Conservation (phyloP, 2,797 vertebrate species). For the Acanthiza pusilla region DNA sequence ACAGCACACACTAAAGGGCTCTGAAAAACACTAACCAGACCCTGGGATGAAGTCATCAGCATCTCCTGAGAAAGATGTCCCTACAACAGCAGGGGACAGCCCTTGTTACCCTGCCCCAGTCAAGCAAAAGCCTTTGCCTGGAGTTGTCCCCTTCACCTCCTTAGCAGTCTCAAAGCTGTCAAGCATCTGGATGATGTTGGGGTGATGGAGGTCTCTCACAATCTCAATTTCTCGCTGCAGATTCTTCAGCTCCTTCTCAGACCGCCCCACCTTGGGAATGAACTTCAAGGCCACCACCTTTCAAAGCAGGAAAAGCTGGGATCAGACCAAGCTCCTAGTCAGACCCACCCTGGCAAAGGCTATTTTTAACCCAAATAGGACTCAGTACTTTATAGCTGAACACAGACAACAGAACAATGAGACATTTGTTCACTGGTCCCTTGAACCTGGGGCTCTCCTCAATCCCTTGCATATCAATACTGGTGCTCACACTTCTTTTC, state of each 20-base stretch:
- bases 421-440: neutral
- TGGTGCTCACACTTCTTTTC: neutral
- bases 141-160: constrained; percentile 75
- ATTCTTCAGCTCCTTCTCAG: constrained; percentile 90
- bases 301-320: neutral
- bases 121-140: neutral
- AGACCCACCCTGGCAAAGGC: neutral
- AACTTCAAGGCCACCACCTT: constrained; percentile 97
- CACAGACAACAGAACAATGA: neutral
- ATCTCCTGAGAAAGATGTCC: neutral
- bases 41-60: neutral
- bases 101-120: neutral
- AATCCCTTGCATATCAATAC: neutral
- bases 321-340: neutral
- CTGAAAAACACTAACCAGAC: neutral
- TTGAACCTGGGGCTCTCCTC: neutral
- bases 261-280: constrained; percentile 90
- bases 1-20: neutral
- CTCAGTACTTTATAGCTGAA: neutral
- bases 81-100: neutral
- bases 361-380: neutral
- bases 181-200: constrained; percentile 91
- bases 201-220: constrained; percentile 88
- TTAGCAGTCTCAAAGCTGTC: constrained; percentile 94
- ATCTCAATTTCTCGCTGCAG: constrained; percentile 93